Conservation (phyloP, 2,113 vertebrate genomes). For the Periophthalmodon schlosseri region DNA sequence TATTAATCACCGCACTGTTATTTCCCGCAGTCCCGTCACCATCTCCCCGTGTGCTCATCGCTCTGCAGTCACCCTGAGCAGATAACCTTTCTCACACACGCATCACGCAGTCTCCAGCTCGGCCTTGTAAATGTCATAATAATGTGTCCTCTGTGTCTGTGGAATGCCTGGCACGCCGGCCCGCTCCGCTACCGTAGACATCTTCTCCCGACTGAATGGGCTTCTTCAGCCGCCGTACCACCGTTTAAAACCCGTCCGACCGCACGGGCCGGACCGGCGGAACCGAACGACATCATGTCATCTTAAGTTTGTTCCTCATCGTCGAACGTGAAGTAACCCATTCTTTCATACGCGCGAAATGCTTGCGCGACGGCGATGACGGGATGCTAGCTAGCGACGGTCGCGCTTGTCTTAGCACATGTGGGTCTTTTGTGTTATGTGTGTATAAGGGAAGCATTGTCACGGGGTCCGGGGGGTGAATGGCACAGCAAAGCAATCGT, state of each 20-base stretch:
- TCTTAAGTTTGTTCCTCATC: conserved; percentile 39
- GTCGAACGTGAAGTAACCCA: conserved; percentile 45
- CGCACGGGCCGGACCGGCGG: background rate
- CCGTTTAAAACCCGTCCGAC: conserved; percentile 44
- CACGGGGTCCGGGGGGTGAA: conserved; percentile 56
- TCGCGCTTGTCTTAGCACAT: conserved; percentile 39
- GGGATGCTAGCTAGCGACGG: conserved; percentile 14
- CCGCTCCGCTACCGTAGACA: conserved; percentile 65
- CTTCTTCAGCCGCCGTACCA: conserved; percentile 52
- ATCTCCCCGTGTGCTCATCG: conserved; percentile 2
- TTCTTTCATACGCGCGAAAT: conserved; percentile 48
- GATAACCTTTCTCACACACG: conserved; percentile 53
- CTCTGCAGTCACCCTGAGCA: conserved; percentile 29
- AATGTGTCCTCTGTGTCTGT: conserved; percentile 76
- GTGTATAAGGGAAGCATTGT: conserved; percentile 73
- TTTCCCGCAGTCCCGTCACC: background rate
- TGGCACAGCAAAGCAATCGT: conserved; percentile 61
- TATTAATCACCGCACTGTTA: background rate
- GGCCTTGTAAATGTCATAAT: conserved; percentile 75
- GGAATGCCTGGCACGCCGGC: conserved; percentile 74
- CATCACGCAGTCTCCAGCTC: conserved; percentile 53
- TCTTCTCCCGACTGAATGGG: conserved; percentile 69
- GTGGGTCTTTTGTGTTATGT: conserved; percentile 51
- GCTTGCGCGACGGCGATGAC: conserved; percentile 27
- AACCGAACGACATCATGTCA: conserved; percentile 21